Percentiles rank a stretch among this genome's conserved stretches.
Conservation (phyloP, 2,888 invertebrate species). For the Hypomecis punctinalis region DNA sequence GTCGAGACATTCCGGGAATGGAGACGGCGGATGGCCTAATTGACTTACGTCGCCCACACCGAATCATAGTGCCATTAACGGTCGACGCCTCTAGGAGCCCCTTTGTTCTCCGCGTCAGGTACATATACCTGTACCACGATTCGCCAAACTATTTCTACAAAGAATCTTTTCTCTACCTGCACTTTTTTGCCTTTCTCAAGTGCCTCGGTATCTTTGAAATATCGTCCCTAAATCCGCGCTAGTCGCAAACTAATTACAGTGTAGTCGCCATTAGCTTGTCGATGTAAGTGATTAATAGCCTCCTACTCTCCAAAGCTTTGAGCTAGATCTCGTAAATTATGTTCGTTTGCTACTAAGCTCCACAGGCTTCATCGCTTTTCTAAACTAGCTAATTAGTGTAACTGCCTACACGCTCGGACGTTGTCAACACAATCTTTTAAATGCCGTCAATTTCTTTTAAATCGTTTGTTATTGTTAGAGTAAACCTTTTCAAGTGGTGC, state of each 20-base stretch:
- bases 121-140: constrained; percentile 71
- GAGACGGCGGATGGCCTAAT: constrained; percentile 83
- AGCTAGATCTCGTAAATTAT: constrained; percentile 62
- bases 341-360: constrained; percentile 55
- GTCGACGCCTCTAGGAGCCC: constrained; percentile 75
- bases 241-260: constrained; percentile 65
- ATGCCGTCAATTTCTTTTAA: constrained; percentile 36
- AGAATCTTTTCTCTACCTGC: constrained; percentile 63
- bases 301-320: constrained; percentile 58
- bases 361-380: constrained; percentile 53
- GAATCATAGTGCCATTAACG: constrained; percentile 77
- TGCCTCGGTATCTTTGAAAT: constrained; percentile 57
- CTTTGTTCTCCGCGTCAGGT: constrained; percentile 80
- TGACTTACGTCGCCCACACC: constrained; percentile 82
- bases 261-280: constrained; percentile 66
- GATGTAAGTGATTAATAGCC: constrained; percentile 67
- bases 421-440: constrained; percentile 41
- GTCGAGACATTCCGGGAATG: constrained; percentile 83
- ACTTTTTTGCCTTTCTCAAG: constrained; percentile 56
- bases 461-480: constrained; percentile 33
- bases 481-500: constrained; percentile 25
- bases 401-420: constrained; percentile 48
- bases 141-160: constrained; percentile 64
- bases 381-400: constrained; percentile 52
- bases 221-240: constrained; percentile 61